Evolutionary conservation across 2,888 invertebrate genomes (phyloP), one percentile per base, ranked within the genome.

Genomic region (Zhengitettix transpicula): DNA sequence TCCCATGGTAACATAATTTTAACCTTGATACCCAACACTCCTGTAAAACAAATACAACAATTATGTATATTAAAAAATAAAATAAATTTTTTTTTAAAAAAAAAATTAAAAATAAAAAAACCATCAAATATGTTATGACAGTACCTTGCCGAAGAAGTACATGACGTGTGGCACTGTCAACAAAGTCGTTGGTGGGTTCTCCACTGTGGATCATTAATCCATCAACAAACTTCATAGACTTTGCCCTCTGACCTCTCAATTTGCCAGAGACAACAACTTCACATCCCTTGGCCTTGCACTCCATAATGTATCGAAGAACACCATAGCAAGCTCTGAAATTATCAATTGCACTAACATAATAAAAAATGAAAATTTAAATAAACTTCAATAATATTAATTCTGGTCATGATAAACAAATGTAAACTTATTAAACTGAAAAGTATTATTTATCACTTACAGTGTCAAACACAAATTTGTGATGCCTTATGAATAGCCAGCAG

Each of bases 1-100:
- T 99, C 99, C 84, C 93, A 96, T 52, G 97, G 97, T 76, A 99
- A 84, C 99, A 99, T 99, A 76, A 99, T 99, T 77, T 99, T 99
- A 1, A 96, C 90, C 79, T 90, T 85, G 11, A 62, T 62, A 1
- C 62, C 62, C 57, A 82, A 80, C 80, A 81, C 71, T 65, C 69
- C 73, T 73, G 60, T 14, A 66, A 64, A 52, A 8, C 55, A 60
- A 58, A 54, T 59, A 47, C 28, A 2, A 28, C 28, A 28, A 47
- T 47, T 47, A 14, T 3, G 12, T 47, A 14, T 8, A 2, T 8
- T 47, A 3, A 47, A 14, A 47, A 12, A 7, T 1, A 47, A 47
- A 14, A 14, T 8, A 42, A 42, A 11, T 42, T 42, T 42, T 42
- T 11, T 11, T 11, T 42, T 42, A 11, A 42, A 42, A 12, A 12